Conservation (phyloP, 2,888 invertebrate genomes). For the Parascotia fuliginaria region DNA sequence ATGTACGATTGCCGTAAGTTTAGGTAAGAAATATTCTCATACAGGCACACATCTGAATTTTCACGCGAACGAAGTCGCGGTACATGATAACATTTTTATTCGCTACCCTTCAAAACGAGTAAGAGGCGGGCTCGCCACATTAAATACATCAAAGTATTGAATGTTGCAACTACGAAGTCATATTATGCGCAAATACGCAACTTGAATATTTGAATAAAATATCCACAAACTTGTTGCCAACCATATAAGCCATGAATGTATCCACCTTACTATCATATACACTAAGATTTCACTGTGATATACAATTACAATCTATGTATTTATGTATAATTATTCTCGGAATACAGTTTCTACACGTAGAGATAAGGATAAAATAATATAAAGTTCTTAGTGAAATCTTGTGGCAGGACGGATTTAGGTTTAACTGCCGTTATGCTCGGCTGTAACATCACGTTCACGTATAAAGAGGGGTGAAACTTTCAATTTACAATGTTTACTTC, state of each 20-base stretch:
- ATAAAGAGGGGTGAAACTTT: constrained; percentile 57
- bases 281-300: constrained; percentile 33
- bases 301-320: constrained; percentile 18
- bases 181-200: constrained; percentile 35
- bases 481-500: constrained; percentile 50
- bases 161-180: constrained; percentile 29
- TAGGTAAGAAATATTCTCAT: too few species aligned
- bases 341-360: constrained; percentile 26
- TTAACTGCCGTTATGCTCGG: constrained; percentile 31
- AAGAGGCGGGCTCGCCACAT: constrained; percentile 27
- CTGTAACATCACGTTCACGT: constrained; percentile 33
- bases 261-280: constrained; percentile 26
- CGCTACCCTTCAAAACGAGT: constrained; percentile 11
- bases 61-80: not conserved
- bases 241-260: constrained; percentile 12
- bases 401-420: constrained; percentile 10
- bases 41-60: too few species aligned
- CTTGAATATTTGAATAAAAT: constrained; percentile 35
- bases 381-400: constrained; percentile 44
- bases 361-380: constrained; percentile 39
- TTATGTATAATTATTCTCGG: constrained; percentile 42
- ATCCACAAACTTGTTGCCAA: constrained; percentile 28
- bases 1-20: too few species aligned
- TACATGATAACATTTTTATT: constrained; percentile 5
- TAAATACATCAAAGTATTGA: constrained; percentile 31